phyloP scores from a whole-genome alignment of 2,113 vertebrate genomes.

The Marmota flaviventris region DNA sequence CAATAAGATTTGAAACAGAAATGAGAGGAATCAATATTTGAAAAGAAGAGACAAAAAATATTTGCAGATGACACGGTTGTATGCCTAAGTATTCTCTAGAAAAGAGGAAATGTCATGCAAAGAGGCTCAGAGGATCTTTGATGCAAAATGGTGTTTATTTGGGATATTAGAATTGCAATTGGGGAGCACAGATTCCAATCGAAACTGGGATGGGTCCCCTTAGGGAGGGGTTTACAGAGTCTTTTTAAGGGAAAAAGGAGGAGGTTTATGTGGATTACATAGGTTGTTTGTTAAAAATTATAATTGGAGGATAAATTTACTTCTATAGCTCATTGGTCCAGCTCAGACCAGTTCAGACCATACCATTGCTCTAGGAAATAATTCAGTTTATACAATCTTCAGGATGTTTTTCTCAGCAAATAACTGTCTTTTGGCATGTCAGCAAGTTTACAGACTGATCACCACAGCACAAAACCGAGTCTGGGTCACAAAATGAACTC shows the following conservation, averaged over 20 bases:
- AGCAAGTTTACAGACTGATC: not conserved
- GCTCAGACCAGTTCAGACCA: not conserved
- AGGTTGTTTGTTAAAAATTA: not conserved
- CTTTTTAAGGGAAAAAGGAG: not conserved
- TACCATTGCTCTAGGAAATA: not conserved
- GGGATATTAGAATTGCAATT: not conserved
- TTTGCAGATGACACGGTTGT: slow-evolving; percentile 37
- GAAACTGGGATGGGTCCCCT: not conserved
- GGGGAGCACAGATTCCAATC: not conserved
- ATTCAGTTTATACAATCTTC: not conserved
- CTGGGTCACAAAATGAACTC: not conserved
- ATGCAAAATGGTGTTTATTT: not conserved
- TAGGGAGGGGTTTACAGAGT: not conserved
- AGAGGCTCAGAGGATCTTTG: not conserved
- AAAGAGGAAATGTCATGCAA: not conserved
- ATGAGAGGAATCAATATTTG: slow-evolving; percentile 50
- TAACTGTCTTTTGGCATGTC: not conserved
- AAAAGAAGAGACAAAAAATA: slow-evolving; percentile 63
- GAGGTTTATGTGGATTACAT: not conserved
- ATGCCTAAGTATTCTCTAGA: slow-evolving; percentile 9
- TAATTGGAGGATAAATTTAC: not conserved
- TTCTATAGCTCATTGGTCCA: not conserved
- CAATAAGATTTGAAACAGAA: slow-evolving; percentile 53
- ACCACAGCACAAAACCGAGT: not conserved
- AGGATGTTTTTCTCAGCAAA: not conserved